phyloP scores from a whole-genome alignment of 1,140 invertebrate genomes.

The Bombyx mandarina region DNA sequence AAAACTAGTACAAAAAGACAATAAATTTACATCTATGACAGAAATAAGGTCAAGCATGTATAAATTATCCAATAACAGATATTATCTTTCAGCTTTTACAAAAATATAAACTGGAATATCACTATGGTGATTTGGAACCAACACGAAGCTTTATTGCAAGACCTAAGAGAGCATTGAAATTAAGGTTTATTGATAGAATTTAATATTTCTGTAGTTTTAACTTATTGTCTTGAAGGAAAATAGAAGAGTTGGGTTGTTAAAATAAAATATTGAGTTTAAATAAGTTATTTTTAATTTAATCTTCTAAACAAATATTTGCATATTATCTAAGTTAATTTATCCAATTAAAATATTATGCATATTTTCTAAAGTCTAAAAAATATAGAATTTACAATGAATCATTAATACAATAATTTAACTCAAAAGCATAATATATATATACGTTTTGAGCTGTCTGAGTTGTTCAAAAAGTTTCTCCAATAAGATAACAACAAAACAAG shows the following conservation, averaged over 20 bases:
- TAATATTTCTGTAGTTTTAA: background rate
- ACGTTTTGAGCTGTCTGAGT: too few relatives aligned
- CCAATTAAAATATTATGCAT: too few relatives aligned
- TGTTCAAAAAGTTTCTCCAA: too few relatives aligned
- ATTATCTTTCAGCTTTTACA: conserved; percentile 63
- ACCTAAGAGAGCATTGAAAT: conserved; percentile 73
- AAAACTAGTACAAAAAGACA: background rate
- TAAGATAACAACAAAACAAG: too few relatives aligned
- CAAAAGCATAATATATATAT: too few relatives aligned
- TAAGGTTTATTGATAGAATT: conserved; percentile 74
- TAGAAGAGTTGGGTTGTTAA: too few relatives aligned
- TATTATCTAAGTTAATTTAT: background rate
- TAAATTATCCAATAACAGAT: background rate
- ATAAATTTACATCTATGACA: background rate
- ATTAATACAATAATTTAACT: too few relatives aligned
- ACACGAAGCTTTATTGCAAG: conserved; percentile 71
- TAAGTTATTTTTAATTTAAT: conserved; percentile 8
- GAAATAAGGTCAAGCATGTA: background rate
- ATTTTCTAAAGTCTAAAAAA: too few relatives aligned
- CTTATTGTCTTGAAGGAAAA: too few relatives aligned
- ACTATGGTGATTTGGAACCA: conserved; percentile 75
- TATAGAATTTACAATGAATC: too few relatives aligned
- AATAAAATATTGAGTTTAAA: background rate
- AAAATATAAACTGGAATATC: conserved; percentile 75
- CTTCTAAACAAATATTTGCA: background rate